Percentiles rank a stretch among this genome's conserved stretches.
These are phyloP conservation scores for Heliothis peltigera DNA, from an alignment of 2,888 invertebrate species.

Conservation along the genomic window DNA sequence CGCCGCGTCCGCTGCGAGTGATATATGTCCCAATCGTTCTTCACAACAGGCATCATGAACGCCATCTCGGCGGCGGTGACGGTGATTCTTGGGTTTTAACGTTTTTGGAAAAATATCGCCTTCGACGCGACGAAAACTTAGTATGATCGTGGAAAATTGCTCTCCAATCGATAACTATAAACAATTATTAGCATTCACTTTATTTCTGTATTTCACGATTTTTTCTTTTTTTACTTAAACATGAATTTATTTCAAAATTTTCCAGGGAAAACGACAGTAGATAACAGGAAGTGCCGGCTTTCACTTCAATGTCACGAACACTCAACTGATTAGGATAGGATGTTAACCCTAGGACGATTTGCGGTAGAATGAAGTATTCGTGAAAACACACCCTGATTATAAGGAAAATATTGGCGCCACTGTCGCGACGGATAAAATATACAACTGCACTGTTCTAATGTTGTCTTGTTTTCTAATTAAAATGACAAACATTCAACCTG, in stretches of 20 bases:
- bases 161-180: conserved; percentile 74
- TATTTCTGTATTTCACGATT: conserved; percentile 62
- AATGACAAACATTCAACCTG: conserved; percentile 17
- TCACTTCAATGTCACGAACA: conserved; percentile 86
- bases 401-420: conserved; percentile 89
- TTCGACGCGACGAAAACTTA: conserved; percentile 67
- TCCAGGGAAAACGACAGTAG: conserved; percentile 60
- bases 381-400: conserved; percentile 89
- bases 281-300: conserved; percentile 74
- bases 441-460: conserved; percentile 65
- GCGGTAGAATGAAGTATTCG: conserved; percentile 87
- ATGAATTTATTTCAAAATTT: conserved; percentile 64
- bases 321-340: conserved; percentile 76
- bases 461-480: conserved; percentile 41
- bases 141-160: conserved; percentile 70
- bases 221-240: conserved; percentile 59
- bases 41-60: conserved; percentile 98
- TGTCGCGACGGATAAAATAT: conserved; percentile 72
- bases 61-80: conserved; percentile 92
- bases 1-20: conserved; percentile 94
- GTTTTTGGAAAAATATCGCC: conserved; percentile 81
- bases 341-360: conserved; percentile 88
- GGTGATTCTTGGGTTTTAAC: conserved; percentile 83
- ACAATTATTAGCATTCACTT: conserved; percentile 61
- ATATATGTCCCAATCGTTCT: conserved; percentile 98